phyloP scores from a whole-genome alignment of 2,113 vertebrate species.

The Oreochromis tanganicae region DNA sequence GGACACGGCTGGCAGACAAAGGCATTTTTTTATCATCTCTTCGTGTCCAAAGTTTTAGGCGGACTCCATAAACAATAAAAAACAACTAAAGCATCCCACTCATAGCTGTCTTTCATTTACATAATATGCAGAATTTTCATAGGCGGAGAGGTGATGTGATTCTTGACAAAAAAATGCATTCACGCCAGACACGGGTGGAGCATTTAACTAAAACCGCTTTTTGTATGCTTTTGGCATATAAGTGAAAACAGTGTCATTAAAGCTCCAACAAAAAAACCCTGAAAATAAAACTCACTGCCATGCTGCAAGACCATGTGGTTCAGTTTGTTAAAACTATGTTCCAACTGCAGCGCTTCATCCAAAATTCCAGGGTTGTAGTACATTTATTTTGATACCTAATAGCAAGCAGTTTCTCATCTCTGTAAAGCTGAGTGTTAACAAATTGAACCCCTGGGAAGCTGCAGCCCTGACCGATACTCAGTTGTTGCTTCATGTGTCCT shows the following conservation, averaged over 20 bases:
- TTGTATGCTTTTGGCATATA: neutral
- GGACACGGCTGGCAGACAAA: constrained; percentile 13
- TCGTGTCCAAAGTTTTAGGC: neutral
- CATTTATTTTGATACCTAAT: neutral
- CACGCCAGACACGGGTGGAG: neutral
- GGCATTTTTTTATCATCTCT: constrained; percentile 3
- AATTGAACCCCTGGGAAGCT: constrained; percentile 1
- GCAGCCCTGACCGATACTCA: neutral
- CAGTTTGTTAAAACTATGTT: neutral
- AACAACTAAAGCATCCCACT: neutral
- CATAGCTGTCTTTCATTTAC: neutral
- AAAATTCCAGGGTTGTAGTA: neutral
- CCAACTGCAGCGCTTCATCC: neutral
- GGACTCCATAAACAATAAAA: neutral
- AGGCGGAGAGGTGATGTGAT: neutral
- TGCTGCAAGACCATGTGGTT: neutral
- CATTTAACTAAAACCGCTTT: neutral
- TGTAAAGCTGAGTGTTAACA: neutral
- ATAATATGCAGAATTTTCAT: neutral
- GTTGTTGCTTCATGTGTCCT: neutral
- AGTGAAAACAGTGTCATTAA: neutral
- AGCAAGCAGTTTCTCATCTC: neutral
- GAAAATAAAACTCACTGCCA: neutral
- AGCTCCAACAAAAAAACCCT: neutral
- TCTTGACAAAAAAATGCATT: neutral